phyloP scores from a whole-genome alignment of 2,113 vertebrate species.

The Hydropotes inermis region DNA sequence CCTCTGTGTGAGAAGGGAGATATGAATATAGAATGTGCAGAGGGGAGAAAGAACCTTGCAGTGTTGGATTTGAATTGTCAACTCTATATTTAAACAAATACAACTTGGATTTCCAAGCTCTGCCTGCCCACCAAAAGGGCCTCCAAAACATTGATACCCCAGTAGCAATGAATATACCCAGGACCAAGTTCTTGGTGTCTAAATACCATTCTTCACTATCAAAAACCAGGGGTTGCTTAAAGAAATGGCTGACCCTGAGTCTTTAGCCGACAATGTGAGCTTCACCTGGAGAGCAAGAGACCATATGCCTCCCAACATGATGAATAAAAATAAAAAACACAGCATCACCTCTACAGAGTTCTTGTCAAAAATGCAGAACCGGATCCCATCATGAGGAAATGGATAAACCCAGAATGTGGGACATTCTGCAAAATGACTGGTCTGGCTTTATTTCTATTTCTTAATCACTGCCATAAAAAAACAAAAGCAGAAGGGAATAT shows the following conservation, averaged over 20 bases:
- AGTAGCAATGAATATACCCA: neutral
- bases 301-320: neutral
- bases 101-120: neutral
- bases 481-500: neutral
- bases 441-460: neutral
- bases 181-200: constrained; percentile 2
- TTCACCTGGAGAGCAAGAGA: neutral
- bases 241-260: neutral
- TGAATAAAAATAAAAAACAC: neutral
- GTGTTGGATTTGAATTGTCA: neutral
- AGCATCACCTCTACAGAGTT: neutral
- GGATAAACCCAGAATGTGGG: neutral
- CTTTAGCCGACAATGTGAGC: neutral
- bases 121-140: neutral
- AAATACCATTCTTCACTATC: neutral
- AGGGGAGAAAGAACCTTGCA: neutral
- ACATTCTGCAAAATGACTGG: neutral
- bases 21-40: neutral
- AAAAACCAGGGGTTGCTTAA: neutral
- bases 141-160: neutral
- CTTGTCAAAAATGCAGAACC: neutral
- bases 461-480: neutral
- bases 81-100: neutral
- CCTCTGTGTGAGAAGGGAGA: neutral
- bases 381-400: neutral